Conservation (phyloP, 2,797 vertebrate genomes). For the Lagodon rhomboides region DNA sequence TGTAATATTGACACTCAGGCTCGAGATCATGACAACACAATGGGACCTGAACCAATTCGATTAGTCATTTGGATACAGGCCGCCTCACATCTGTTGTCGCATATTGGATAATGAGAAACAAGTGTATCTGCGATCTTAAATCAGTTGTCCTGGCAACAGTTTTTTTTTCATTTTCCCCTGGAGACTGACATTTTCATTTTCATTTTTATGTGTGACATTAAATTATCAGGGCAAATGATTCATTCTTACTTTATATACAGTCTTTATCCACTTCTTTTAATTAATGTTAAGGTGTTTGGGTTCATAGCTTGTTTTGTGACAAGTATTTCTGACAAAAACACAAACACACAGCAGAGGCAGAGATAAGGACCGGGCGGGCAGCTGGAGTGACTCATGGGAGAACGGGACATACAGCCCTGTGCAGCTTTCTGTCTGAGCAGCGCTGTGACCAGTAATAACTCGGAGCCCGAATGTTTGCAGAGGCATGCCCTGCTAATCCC, state of each 20-base stretch:
- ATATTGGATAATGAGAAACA: neutral
- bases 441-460: conserved; percentile 74
- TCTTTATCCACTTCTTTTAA: conserved; percentile 11
- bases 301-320: conserved; percentile 27
- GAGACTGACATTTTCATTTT: conserved; percentile 1
- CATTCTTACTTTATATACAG: neutral
- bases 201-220: neutral
- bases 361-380: conserved; percentile 56
- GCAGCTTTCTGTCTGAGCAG: conserved; percentile 54
- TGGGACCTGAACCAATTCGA: neutral
- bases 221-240: neutral
- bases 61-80: neutral
- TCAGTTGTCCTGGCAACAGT: neutral
- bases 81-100: neutral
- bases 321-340: conserved; percentile 47
- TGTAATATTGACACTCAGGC: neutral
- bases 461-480: conserved; percentile 77
- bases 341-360: conserved; percentile 53
- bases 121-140: neutral
- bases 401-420: conserved; percentile 56
- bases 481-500: conserved; percentile 78
- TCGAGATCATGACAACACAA: neutral
- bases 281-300: neutral
- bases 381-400: conserved; percentile 66
- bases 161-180: neutral